phyloP scores from a whole-genome alignment of 1,140 invertebrate species.

The Diploscapter pachys region DNA sequence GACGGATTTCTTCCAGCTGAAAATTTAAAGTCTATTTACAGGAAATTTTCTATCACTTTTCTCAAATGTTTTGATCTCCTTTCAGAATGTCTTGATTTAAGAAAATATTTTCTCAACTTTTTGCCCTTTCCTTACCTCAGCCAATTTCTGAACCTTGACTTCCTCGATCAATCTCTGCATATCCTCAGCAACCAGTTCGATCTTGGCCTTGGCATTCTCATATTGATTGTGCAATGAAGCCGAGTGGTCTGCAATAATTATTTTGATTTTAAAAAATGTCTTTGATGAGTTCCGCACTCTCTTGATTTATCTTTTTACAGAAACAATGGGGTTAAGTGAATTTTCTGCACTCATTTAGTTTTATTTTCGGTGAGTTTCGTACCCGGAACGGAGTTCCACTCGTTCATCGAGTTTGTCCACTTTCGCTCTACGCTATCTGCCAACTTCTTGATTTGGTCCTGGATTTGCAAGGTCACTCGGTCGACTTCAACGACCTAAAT shows the following conservation, averaged over 20 bases:
- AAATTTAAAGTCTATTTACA: too few relatives aligned
- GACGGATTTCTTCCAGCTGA: conserved; percentile 23
- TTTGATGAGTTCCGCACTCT: too few relatives aligned
- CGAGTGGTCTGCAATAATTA: not conserved
- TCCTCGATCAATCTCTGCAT: conserved; percentile 7
- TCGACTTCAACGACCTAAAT: conserved; percentile 28
- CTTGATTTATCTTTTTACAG: too few relatives aligned
- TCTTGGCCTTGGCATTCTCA: conserved; percentile 25
- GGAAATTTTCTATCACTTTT: not conserved
- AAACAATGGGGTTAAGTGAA: too few relatives aligned
- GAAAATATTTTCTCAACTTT: too few relatives aligned
- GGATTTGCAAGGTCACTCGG: conserved; percentile 16
- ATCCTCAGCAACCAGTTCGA: conserved; percentile 28
- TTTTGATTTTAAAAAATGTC: too few relatives aligned
- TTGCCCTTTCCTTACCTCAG: not conserved
- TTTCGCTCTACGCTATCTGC: conserved; percentile 14
- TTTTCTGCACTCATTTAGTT: too few relatives aligned
- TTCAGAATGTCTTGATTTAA: not conserved
- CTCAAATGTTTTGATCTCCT: not conserved
- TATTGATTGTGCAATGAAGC: conserved; percentile 28
- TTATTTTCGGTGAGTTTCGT: too few relatives aligned
- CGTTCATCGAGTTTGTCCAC: conserved; percentile 24
- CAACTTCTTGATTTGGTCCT: conserved; percentile 11
- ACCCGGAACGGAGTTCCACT: conserved; percentile 20
- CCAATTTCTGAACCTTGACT: not conserved